Base-by-base conservation (phyloP, 2,888 invertebrate species). In the Sinotaia quadrata region DNA sequence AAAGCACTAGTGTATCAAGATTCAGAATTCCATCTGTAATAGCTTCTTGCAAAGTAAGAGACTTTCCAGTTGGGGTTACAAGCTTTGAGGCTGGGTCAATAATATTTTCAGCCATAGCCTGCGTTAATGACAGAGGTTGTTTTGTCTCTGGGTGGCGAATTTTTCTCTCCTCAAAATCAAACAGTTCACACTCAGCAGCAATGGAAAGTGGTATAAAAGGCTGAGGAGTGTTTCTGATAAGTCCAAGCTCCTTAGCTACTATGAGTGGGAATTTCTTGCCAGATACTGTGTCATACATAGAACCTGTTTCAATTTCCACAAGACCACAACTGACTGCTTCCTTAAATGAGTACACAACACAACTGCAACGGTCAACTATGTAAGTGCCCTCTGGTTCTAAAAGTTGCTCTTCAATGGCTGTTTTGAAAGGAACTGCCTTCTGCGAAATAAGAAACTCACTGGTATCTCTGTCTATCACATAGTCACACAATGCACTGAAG, bases 271-370 rank as follows among this genome's bases (percentile, higher is more conserved):
- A 51, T 47, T 72, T 71, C 36, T 73, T 72, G 5, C 74, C 93
- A 63, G 93, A 91, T 7, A 67, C 44, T 21, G 74, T 72, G 57
- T 76, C 76, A 49, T 68, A 61, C 33, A 76, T 49, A 61, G 67
- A 66, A 15, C 75, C 73, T 18, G 71, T 94, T 94, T 85, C 92
- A 93, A 4, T 91, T 82, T 95, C 94, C 62, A 96, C 92, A 75
- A 93, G 92, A 4, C 93, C 94, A 78, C 94, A 93, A 81, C 93
- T 92, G 72, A 96, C 93, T 4, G 94, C 95, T 2, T 91, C 88
- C n/a, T 90, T 88, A 52, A 76, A 73, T 18, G 68, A 52, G 61
- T 74, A 73, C 51, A 71, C 68, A n/a, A 74, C 61, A 1, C 73
- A 73, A 15, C 71, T 68, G 29, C 68, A 65, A 5, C 61, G 66